Evolutionary conservation across 2,888 invertebrate genomes (phyloP), one percentile per base, ranked within the genome.

Genomic region (Netelia melanura): DNA sequence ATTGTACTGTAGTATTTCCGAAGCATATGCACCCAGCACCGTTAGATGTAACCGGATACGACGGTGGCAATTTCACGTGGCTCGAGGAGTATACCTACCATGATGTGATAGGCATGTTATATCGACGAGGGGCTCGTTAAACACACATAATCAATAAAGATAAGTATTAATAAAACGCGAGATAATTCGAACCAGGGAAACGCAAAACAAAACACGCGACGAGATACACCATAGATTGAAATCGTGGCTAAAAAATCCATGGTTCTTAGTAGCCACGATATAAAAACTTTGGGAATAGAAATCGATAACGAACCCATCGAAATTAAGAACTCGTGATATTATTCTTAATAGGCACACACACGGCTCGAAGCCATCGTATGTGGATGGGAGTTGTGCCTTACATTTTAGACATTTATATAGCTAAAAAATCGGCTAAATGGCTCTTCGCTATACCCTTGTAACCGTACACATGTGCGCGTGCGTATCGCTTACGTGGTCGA

Each of bases 21-120:
- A 56, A 9, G 54, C n/a, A 54, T 70, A 54, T 0, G 54, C 23
- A 6, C 1, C 23, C 14, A 48, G 21, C 25, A 65, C 25, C n/a
- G 23, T 9, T 56, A 25, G 10, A 17, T 25, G 14, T 38, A 5
- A 48, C 67, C 25, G 44, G 64, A 58, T 65, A 74, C 56, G 72
- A 25, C 58, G 38, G 58, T 30, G 67, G 58, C 72, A 48, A 74
- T 74, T 74, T 58, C 74, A 72, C 80, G 72, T 74, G 80, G 80
- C 44, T 48, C 58, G 30, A 3, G 54, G 74, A 67, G 21, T 21
- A 21, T 21, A 21, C 21, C 21, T 54, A 38, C 0, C 52, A 1
- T 30, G 44, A 68, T 43, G 70, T 78, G 21, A 54, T 70, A 44
- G 8, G 43, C 43, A 43, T 3, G 14, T 72, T 11, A 43, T 61